Evolutionary conservation across 2,113 vertebrate species (phyloP), one percentile per base, ranked within the genome.

Genomic region (Stictonetta naevosa): DNA sequence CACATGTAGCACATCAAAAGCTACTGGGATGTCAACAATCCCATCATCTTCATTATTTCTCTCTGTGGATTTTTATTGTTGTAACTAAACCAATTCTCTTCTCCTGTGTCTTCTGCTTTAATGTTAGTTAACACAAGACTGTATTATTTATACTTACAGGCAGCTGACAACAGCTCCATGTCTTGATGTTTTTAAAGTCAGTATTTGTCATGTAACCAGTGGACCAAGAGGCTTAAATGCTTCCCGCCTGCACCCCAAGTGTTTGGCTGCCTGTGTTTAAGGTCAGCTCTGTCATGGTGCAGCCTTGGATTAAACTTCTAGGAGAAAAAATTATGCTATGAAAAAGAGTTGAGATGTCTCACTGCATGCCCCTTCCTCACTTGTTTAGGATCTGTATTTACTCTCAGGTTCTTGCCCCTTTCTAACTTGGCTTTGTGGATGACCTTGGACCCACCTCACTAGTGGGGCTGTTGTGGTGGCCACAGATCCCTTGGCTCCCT

Each of bases 311-410:
- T 4, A 44, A 66, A 42, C 34, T 36, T 1, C 33, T 46, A 19
- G 25, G 19, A 26, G 62, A 71, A 38, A 38, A 38, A 23, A 11
- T 6, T 12, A 3, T 11, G 3, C 22, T 59, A 28, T 11, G 26
- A 34, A 26, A 25, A 84, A 25, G 16, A 29, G 8, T n/a, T 44
- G 8, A 33, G 29, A 12, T 11, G 25, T 16, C 13, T 64, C 50
- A 8, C 11, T 13, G 11, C 81, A 10, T 1, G 1, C 8, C 6
- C n/a, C 17, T 52, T 4, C 6, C 10, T 69, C 11, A 8, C 23
- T 7, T 1, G 9, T 4, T 29, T 33, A 11, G 26, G 23, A 60
- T 6, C 14, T 40, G 28, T 28, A 2, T 2, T 3, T 13, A 40
- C 36, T 15, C 28, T 77, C 33, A 16, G 7, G 31, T 28, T 59